These are phyloP conservation scores for Diaphora mendica DNA, from an alignment of 2,888 invertebrate species.

Conservation along the genomic window DNA sequence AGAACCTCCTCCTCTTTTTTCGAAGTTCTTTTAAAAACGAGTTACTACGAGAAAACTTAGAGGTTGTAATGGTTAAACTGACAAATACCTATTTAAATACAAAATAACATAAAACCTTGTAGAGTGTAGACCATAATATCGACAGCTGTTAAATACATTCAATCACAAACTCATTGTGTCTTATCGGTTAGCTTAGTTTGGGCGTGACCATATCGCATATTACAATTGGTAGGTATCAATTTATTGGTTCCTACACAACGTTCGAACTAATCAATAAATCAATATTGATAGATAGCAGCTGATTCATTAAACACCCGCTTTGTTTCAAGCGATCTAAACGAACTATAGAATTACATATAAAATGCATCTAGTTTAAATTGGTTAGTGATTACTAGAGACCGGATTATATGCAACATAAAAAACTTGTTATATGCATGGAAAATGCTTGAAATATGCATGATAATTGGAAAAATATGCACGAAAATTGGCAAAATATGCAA, in stretches of 20 bases:
- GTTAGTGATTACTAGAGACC: constrained; percentile 18
- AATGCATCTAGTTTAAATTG: constrained; percentile 6
- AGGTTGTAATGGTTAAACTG: no score
- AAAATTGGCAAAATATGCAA: no score
- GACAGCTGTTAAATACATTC: background rate
- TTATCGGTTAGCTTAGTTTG: constrained; percentile 1
- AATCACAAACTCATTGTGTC: background rate
- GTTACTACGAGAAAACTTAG: no score
- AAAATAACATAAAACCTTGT: background rate
- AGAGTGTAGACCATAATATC: background rate
- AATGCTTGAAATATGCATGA: no score
- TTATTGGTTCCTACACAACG: background rate
- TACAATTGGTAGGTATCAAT: background rate
- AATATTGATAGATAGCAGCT: constrained; percentile 1
- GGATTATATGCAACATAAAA: no score
- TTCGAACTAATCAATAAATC: background rate
- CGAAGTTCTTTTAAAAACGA: no score
- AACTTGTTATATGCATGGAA: no score
- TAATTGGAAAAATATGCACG: no score
- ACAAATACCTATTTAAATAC: no score
- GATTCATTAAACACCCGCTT: constrained; percentile 8
- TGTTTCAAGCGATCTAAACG: constrained; percentile 15
- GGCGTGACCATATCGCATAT: constrained; percentile 1
- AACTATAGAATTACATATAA: background rate
- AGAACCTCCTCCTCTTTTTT: no score